phyloP scores from a whole-genome alignment of 2,888 invertebrate species.

The Hedya salicella region DNA sequence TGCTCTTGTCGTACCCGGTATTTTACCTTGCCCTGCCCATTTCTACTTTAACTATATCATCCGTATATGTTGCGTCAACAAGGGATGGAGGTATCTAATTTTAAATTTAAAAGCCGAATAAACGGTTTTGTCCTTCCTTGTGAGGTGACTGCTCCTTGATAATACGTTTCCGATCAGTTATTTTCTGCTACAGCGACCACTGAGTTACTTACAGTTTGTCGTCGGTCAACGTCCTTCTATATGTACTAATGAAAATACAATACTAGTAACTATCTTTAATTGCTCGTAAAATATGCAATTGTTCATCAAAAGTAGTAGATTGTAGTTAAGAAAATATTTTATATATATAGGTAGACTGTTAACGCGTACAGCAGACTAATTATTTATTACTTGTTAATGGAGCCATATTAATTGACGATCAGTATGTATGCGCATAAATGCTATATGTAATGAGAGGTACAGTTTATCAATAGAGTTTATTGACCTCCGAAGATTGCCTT shows the following conservation, averaged over 20 bases:
- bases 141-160: slow-evolving; percentile 17
- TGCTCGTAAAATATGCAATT: no score
- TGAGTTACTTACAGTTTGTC: slow-evolving; percentile 13
- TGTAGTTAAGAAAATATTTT: no score
- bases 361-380: no score
- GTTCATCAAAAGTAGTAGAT: no score
- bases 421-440: neutral
- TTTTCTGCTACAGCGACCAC: slow-evolving; percentile 30
- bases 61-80: neutral
- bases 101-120: neutral
- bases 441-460: slow-evolving; percentile 1
- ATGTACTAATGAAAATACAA: slow-evolving; percentile 17
- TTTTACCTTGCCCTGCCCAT: no score
- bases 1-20: no score
- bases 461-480: slow-evolving; percentile 32
- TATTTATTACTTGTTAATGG: slow-evolving; percentile 23
- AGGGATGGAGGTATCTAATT: neutral
- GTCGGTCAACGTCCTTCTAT: slow-evolving; percentile 36
- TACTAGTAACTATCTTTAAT: no score
- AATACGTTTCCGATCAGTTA: slow-evolving; percentile 16
- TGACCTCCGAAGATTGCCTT: slow-evolving; percentile 33
- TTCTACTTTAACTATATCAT: no score
- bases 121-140: slow-evolving; percentile 1
- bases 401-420: slow-evolving; percentile 31
- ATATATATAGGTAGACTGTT: no score